These are phyloP conservation scores for Mercenaria mercenaria DNA, from an alignment of 1,140 invertebrate genomes.

Conservation along the genomic window DNA sequence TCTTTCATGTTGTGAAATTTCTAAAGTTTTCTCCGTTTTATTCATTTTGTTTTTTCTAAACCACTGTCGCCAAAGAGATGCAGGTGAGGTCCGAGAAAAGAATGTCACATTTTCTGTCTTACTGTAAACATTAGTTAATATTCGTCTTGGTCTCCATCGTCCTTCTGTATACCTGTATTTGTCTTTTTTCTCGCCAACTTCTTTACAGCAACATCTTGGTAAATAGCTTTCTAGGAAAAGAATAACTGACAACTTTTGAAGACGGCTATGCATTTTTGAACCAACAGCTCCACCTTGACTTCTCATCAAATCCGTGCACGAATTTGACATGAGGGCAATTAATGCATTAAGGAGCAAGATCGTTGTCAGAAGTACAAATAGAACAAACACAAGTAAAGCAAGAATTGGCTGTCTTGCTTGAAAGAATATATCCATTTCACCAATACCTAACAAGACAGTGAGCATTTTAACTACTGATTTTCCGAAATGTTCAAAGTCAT, in stretches of 20 bases:
- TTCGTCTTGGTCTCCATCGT: neutral
- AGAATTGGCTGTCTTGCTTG: neutral
- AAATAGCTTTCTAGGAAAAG: neutral
- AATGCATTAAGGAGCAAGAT: neutral
- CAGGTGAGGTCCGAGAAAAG: no score
- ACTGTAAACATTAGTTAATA: no score
- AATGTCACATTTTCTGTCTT: no score
- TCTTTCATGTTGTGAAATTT: no score
- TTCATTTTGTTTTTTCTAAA: no score
- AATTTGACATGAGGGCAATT: neutral
- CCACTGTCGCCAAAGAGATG: no score
- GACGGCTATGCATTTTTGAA: neutral
- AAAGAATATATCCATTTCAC: neutral
- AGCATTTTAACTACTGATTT: neutral
- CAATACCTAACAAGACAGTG: neutral
- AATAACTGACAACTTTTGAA: conserved; percentile 8
- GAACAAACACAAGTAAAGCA: neutral
- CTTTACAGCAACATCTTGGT: neutral
- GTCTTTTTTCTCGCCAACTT: neutral
- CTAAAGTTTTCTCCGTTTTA: no score
- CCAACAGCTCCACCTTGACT: neutral
- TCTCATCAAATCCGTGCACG: neutral
- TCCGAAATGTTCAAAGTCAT: neutral
- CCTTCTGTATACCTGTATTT: neutral
- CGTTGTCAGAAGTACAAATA: neutral